These are phyloP conservation scores for Etheostoma spectabile DNA, from an alignment of 2,113 vertebrate genomes.

Conservation along the genomic window DNA sequence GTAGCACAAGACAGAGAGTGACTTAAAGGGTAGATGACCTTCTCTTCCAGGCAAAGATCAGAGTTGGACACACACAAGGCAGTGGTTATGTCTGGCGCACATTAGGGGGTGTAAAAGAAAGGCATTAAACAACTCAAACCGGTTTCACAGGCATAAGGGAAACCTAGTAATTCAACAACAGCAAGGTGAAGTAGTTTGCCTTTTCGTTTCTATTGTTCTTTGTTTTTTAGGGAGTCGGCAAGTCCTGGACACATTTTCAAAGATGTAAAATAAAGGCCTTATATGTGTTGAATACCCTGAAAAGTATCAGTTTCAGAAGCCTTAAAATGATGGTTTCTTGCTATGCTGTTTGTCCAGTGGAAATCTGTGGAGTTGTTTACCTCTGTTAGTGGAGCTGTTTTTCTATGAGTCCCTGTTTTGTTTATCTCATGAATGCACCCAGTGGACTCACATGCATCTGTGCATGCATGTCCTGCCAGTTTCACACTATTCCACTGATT, in stretches of 20 bases:
- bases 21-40: not conserved
- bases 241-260: not conserved
- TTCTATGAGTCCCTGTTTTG: not conserved
- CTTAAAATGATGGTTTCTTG: not conserved
- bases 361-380: not conserved
- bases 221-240: not conserved
- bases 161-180: not conserved
- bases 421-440: not conserved
- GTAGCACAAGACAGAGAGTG: not conserved
- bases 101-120: not conserved
- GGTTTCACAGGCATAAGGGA: not conserved
- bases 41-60: conserved; percentile 14
- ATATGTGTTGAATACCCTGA: not conserved
- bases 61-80: not conserved
- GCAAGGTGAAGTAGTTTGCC: not conserved
- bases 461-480: not conserved
- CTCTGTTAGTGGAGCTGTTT: not conserved
- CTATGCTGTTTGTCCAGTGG: not conserved
- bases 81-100: not conserved
- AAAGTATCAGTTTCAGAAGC: not conserved
- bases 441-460: not conserved
- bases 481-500: not conserved
- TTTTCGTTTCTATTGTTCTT: not conserved
- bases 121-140: not conserved
- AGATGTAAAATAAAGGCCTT: not conserved